Conservation (phyloP, 2,113 vertebrate species). For the Gopherus evgoodei region DNA sequence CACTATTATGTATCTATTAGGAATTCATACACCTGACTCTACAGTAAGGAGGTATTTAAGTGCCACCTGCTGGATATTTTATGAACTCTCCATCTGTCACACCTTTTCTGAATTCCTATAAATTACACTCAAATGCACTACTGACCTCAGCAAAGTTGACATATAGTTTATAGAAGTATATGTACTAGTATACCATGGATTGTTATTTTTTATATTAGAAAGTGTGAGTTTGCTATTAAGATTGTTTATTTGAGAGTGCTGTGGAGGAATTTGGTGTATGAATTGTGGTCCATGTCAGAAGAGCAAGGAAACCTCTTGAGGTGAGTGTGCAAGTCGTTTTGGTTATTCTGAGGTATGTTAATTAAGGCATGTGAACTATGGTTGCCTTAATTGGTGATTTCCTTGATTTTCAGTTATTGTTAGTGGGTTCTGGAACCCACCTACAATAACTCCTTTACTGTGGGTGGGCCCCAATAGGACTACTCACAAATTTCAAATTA, state of each 20-base stretch:
- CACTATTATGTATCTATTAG: not conserved
- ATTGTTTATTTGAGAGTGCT: too few relatives aligned
- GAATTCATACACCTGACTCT: not conserved
- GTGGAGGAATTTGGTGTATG: not conserved
- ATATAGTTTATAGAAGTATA: not conserved
- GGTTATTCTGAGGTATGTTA: rapidly evolving
- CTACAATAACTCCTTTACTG: rapidly evolving
- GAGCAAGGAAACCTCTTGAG: not conserved
- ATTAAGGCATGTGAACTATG: rapidly evolving
- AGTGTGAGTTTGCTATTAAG: not conserved
- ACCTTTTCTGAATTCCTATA: not conserved
- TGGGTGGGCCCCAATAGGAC: rapidly evolving
- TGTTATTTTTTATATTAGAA: not conserved
- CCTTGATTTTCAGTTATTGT: rapidly evolving
- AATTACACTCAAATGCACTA: not conserved
- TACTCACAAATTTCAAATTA: not conserved
- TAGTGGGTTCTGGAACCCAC: not conserved
- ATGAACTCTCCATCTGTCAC: not conserved
- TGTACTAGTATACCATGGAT: not conserved
- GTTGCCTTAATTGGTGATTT: not conserved
- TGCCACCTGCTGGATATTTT: conserved; percentile 42
- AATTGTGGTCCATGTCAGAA: rapidly evolving
- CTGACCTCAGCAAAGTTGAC: not conserved
- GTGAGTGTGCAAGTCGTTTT: rapidly evolving
- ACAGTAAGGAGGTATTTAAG: not conserved